phyloP scores from a whole-genome alignment of 2,888 invertebrate genomes.

The Oligia strigilis region DNA sequence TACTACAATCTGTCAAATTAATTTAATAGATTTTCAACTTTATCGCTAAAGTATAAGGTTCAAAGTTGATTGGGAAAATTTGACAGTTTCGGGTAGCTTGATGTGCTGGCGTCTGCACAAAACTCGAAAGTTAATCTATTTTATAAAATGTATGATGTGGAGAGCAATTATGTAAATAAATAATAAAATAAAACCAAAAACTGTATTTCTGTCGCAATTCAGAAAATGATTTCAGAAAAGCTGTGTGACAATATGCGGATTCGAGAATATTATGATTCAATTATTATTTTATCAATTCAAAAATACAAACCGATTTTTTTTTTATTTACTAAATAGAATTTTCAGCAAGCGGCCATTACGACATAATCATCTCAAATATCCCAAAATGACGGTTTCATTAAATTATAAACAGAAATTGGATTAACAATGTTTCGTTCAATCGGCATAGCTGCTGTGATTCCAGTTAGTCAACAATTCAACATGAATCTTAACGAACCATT shows the following conservation, averaged over 20 bases:
- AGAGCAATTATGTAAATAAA: neutral
- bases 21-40: too few relatives aligned
- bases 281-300: neutral
- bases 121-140: neutral
- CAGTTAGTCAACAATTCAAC: constrained; percentile 45
- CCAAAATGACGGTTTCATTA: constrained; percentile 23
- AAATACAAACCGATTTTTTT: neutral
- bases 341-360: constrained; percentile 10
- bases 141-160: neutral
- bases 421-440: constrained; percentile 56
- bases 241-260: neutral
- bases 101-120: neutral
- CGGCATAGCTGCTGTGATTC: constrained; percentile 51
- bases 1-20: too few relatives aligned
- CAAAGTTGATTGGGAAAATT: too few relatives aligned
- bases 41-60: too few relatives aligned
- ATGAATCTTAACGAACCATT: constrained; percentile 59
- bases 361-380: constrained; percentile 32
- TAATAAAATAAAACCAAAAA: neutral
- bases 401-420: constrained; percentile 40
- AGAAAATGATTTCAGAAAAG: neutral
- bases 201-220: neutral
- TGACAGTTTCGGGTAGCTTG: too few relatives aligned
- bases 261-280: neutral
- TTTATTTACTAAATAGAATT: neutral